Conservation (phyloP, 1,140 invertebrate genomes). For the Patella vulgata region DNA sequence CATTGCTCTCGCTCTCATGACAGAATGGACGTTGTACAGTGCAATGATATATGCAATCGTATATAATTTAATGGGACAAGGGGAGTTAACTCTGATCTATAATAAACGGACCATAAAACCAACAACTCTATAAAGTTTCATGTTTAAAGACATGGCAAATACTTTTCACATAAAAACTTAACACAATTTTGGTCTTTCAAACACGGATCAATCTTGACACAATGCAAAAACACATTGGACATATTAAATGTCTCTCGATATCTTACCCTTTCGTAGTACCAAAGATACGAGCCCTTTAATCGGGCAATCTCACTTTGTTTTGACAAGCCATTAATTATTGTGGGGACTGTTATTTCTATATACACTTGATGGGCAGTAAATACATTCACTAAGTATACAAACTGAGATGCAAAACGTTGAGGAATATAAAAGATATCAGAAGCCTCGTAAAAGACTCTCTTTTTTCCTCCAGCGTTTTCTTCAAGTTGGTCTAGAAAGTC, state of each 20-base stretch:
- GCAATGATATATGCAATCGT: too few relatives aligned
- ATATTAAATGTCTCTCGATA: constrained; percentile 1
- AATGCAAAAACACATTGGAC: constrained; percentile 1
- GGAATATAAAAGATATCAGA: constrained; percentile 6
- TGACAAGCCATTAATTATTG: not conserved
- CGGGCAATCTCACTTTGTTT: not conserved
- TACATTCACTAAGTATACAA: not conserved
- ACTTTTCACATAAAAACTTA: too few relatives aligned
- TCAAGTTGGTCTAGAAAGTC: constrained; percentile 1
- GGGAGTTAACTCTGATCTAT: too few relatives aligned
- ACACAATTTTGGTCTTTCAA: too few relatives aligned
- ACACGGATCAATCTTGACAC: too few relatives aligned
- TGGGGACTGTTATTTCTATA: constrained; percentile 1
- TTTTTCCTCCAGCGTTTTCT: not conserved
- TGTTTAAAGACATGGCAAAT: too few relatives aligned
- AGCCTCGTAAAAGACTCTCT: not conserved
- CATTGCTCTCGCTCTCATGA: too few relatives aligned
- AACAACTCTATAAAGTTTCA: too few relatives aligned
- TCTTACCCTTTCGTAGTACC: constrained; percentile 2
- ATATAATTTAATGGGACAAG: too few relatives aligned
- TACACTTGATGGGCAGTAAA: not conserved
- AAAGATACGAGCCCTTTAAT: not conserved
- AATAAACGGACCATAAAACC: too few relatives aligned
- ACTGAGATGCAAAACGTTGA: not conserved
- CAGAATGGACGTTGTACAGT: too few relatives aligned